phyloP scores from a whole-genome alignment of 2,888 invertebrate genomes.

The Deilephila elpenor region DNA sequence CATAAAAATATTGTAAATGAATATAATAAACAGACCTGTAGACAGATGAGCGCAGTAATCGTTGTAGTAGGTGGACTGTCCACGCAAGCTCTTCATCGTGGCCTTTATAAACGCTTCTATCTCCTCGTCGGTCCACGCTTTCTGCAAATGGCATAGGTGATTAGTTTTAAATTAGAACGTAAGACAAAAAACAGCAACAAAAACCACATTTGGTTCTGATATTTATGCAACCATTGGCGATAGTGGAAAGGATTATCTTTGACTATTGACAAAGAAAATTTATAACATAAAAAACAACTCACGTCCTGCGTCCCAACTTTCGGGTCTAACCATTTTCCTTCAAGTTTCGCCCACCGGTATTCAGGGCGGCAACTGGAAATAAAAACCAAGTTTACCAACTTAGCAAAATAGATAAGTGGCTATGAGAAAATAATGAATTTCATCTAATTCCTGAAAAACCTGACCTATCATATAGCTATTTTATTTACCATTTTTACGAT shows the following conservation, averaged over 20 bases:
- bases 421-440: too few species aligned
- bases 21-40: constrained; percentile 48
- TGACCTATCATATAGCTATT: too few species aligned
- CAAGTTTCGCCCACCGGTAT: constrained; percentile 67
- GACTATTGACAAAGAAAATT: too few species aligned
- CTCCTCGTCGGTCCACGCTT: constrained; percentile 73
- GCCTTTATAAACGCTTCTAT: constrained; percentile 66
- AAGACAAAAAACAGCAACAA: too few species aligned
- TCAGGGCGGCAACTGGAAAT: constrained; percentile 71
- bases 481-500: too few species aligned
- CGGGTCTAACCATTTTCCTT: constrained; percentile 76
- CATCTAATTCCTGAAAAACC: too few species aligned
- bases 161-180: too few species aligned
- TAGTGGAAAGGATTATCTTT: too few species aligned
- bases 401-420: too few species aligned
- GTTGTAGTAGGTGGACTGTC: constrained; percentile 76
- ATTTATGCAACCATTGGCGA: too few species aligned
- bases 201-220: too few species aligned
- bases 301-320: constrained; percentile 69
- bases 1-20: too few species aligned
- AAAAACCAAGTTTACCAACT: neutral
- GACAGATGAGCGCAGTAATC: constrained; percentile 70
- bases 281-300: constrained; percentile 45
- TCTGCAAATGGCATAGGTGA: constrained; percentile 48
- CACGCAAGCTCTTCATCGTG: constrained; percentile 75